Base-by-base conservation (phyloP, 53 echinoderm and acorn worm genomes). In the Echinometra lucunter region DNA sequence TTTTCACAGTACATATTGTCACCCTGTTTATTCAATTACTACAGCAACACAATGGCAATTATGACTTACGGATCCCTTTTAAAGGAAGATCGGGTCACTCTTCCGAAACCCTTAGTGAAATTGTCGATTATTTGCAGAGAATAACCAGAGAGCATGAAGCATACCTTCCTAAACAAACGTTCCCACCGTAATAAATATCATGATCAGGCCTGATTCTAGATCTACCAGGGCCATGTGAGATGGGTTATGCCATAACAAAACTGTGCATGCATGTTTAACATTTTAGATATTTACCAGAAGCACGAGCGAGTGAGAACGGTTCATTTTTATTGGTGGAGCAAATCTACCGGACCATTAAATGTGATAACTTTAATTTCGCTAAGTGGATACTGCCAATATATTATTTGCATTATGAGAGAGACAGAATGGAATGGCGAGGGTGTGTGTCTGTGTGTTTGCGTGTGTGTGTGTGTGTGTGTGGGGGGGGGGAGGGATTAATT, bases 341-440 rank as follows among this genome's bases (percentile, higher is more conserved):
- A 49, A 45, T 11, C 85, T 47, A 85, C 85, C 18, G n/a, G 85
- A 85, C 85, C 85, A 49, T 85, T 49, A 85, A 85, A 85, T 85
- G 47, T 85, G 85, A 85, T 85, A 45, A 85, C 47, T 85, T 85
- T 47, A 85, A 85, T 85, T 85, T 85, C 49, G 47, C 85, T 85
- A 85, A 85, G 85, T 85, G 85, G 85, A 85, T 85, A 11, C 47
- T 47, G 49, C 85, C 49, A 85, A n/a, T 38, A 78, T 17, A 78
- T 78, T 78, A 40, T 78, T 78, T 78, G 78, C 40, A 78, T 78
- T 78, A 21, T 78, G 78, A 38, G 34, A 37, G 40, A 78, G 21
- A 0, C 32, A 9, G 78, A 17, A 28, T 69, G 69, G 28, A 10
- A 69, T 11, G 7, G 30, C 6, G 7, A 30, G 10, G 30, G 28